These are phyloP conservation scores for Heteronetta atricapilla DNA, from an alignment of 2,113 vertebrate genomes.

Conservation along the genomic window DNA sequence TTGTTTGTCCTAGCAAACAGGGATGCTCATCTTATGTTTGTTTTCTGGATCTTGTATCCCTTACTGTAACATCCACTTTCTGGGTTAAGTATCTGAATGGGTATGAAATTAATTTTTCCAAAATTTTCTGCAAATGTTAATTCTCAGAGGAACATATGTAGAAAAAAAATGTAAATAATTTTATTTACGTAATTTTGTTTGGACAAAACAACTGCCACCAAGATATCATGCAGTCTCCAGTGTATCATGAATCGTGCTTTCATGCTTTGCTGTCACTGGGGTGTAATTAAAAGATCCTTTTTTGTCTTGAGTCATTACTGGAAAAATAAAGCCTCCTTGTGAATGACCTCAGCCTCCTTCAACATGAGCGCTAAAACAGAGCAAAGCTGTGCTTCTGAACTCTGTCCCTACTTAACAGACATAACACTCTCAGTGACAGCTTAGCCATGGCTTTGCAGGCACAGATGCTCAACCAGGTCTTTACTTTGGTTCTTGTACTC, in stretches of 20 bases:
- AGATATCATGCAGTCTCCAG: not conserved
- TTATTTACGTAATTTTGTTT: not conserved
- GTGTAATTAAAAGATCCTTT: conserved; percentile 4
- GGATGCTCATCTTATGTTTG: not conserved
- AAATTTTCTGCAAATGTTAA: not conserved
- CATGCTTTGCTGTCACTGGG: not conserved
- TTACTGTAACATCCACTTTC: not conserved
- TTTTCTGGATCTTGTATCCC: not conserved
- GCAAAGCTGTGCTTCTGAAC: not conserved
- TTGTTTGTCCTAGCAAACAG: not conserved
- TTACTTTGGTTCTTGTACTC: not conserved
- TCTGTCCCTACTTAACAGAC: not conserved
- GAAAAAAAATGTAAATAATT: not conserved
- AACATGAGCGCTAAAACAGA: not conserved
- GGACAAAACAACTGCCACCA: not conserved
- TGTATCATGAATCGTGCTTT: conserved; percentile 17
- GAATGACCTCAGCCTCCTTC: conserved; percentile 6
- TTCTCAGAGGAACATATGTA: not conserved
- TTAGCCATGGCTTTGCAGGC: not conserved
- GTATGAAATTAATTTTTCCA: not conserved
- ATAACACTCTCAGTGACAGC: not conserved
- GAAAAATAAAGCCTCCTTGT: conserved; percentile 4
- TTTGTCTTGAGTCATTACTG: not conserved
- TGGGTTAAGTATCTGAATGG: not conserved
- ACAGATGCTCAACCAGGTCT: not conserved